Evolutionary conservation across 2,797 vertebrate genomes (phyloP).

Genomic region (Schizopygopsis pylzovi): DNA sequence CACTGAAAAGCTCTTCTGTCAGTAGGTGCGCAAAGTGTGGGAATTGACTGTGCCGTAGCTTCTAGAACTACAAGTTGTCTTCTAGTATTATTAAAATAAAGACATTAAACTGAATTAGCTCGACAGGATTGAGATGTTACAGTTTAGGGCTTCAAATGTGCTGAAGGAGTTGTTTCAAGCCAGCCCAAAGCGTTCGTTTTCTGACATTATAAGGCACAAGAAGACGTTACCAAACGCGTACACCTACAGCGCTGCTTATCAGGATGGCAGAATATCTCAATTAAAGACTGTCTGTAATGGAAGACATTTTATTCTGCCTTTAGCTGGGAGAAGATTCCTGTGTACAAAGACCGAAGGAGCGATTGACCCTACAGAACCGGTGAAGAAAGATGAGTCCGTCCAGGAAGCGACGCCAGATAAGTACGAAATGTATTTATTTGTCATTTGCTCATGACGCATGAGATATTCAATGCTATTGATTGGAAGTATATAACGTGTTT

Average conservation of each 20-base stretch:
- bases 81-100: neutral
- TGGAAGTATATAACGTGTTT: neutral
- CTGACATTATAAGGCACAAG: slow-evolving; percentile 60
- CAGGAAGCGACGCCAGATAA: slow-evolving; percentile 67
- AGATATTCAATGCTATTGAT: neutral
- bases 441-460: neutral
- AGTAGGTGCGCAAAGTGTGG: neutral
- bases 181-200: slow-evolving; percentile 72
- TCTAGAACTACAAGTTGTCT: neutral
- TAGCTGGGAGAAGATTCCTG: slow-evolving; percentile 63
- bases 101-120: slow-evolving; percentile 58
- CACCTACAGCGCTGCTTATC: slow-evolving; percentile 62
- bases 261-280: slow-evolving; percentile 54
- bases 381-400: slow-evolving; percentile 69
- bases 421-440: slow-evolving; percentile 64
- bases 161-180: slow-evolving; percentile 82
- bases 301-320: slow-evolving; percentile 43
- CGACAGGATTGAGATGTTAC: slow-evolving; percentile 85
- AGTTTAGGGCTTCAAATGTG: slow-evolving; percentile 80
- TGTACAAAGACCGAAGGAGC: slow-evolving; percentile 75
- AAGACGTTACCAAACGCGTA: slow-evolving; percentile 60
- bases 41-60: neutral
- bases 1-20: neutral
- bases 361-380: slow-evolving; percentile 65
- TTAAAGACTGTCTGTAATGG: slow-evolving; percentile 63